phyloP scores from a whole-genome alignment of 2,113 vertebrate genomes.

The Dromaius novaehollandiae region DNA sequence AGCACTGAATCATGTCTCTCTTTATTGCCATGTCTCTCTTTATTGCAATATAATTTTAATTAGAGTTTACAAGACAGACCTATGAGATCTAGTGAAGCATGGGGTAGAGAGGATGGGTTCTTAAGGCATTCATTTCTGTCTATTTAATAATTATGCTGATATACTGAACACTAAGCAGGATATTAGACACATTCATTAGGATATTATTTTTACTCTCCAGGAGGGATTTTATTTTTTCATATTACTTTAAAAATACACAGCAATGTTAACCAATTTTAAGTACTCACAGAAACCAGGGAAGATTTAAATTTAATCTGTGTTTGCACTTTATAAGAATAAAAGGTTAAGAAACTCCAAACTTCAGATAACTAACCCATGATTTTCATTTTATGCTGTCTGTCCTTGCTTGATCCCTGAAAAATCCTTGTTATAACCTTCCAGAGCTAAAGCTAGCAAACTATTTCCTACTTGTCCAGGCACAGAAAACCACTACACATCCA shows the following conservation, averaged over 20 bases:
- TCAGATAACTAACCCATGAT: neutral
- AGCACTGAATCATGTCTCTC: conserved; percentile 21
- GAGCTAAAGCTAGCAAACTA: neutral
- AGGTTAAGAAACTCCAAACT: neutral
- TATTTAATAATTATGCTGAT: conserved; percentile 37
- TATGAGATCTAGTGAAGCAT: conserved; percentile 31
- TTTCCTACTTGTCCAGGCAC: neutral
- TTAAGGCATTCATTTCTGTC: conserved; percentile 6
- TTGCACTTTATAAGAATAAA: neutral
- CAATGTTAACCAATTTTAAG: neutral
- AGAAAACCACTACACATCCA: neutral
- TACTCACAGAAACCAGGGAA: neutral
- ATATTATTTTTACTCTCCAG: conserved; percentile 17
- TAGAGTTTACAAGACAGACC: conserved; percentile 46
- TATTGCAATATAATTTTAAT: conserved; percentile 54
- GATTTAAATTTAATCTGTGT: neutral
- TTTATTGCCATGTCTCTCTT: conserved; percentile 23
- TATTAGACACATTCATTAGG: conserved; percentile 38
- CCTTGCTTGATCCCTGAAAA: neutral
- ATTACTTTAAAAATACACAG: neutral
- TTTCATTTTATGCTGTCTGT: neutral
- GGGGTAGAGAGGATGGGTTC: neutral
- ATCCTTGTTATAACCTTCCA: neutral
- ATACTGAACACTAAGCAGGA: neutral
- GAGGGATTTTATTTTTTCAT: conserved; percentile 11